Evolutionary conservation across 2,797 vertebrate genomes (phyloP).

Genomic region (Gambusia yucatana): DNA sequence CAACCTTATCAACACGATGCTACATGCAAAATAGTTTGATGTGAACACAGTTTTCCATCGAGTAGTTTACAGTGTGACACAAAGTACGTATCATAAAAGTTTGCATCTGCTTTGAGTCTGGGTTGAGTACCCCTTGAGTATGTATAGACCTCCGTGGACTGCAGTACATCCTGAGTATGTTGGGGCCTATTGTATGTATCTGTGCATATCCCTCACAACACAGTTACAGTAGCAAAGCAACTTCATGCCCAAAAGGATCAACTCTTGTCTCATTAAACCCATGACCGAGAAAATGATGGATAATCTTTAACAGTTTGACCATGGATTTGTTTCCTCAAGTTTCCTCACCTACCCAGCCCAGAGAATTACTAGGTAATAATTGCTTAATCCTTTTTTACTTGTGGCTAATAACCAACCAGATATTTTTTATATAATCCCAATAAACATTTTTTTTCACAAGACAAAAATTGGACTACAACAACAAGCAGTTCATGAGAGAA

Average conservation of each 20-base stretch:
- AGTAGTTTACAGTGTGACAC: no score
- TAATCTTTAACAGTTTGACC: background rate
- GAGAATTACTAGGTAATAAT: background rate
- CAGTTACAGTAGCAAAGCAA: no score
- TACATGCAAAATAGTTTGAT: no score
- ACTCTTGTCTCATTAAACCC: background rate
- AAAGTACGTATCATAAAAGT: no score
- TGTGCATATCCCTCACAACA: no score
- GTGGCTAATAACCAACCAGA: background rate
- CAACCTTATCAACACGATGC: no score
- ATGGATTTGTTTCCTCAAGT: background rate
- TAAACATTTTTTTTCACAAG: background rate
- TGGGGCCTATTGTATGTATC: no score
- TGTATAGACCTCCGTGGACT: no score
- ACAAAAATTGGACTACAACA: background rate
- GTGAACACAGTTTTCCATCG: no score
- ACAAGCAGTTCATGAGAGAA: background rate
- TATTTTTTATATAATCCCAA: background rate
- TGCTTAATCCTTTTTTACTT: background rate
- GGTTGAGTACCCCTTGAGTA: no score
- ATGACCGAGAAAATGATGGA: background rate
- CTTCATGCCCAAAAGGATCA: background rate
- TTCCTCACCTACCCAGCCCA: background rate
- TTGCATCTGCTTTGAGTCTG: no score
- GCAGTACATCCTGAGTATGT: no score